These are phyloP conservation scores for Oophaga pumilio DNA, from an alignment of 2,113 vertebrate species.

Conservation along the genomic window DNA sequence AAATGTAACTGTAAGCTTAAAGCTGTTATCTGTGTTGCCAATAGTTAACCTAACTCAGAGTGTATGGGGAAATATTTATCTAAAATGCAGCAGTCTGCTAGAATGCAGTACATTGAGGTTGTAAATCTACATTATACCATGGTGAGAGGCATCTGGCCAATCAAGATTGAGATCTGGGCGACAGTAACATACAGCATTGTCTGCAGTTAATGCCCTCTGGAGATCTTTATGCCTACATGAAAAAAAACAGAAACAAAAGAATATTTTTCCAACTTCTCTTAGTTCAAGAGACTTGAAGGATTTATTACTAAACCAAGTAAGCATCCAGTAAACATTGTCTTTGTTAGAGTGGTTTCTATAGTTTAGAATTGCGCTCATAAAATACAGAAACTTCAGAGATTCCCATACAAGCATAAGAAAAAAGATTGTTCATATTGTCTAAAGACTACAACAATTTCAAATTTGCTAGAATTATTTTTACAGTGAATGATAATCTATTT, in stretches of 20 bases:
- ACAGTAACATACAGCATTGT: constrained; percentile 53
- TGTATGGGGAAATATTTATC: constrained; percentile 50
- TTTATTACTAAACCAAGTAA: constrained; percentile 41
- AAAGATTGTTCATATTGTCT: neutral
- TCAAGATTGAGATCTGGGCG: constrained; percentile 40
- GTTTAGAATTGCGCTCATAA: constrained; percentile 6
- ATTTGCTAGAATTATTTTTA: too few relatives aligned
- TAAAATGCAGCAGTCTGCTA: constrained; percentile 53
- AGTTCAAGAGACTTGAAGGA: constrained; percentile 48
- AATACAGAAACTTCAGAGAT: neutral
- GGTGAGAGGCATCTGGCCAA: constrained; percentile 43
- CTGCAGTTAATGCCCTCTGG: constrained; percentile 49
- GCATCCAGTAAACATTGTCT: constrained; percentile 23
- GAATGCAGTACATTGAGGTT: constrained; percentile 51
- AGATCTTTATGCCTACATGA: constrained; percentile 48
- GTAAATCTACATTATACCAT: constrained; percentile 55
- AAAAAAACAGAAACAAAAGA: constrained; percentile 41
- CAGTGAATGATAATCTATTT: too few relatives aligned
- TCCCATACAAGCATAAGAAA: neutral
- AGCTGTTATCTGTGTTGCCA: constrained; percentile 55
- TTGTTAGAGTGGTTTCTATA: constrained; percentile 41
- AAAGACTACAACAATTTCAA: neutral
- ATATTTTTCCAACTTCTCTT: constrained; percentile 45
- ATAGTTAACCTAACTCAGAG: constrained; percentile 50
- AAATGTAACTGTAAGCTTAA: constrained; percentile 54